phyloP scores from a whole-genome alignment of 2,113 vertebrate species.

The Seriola dumerili region DNA sequence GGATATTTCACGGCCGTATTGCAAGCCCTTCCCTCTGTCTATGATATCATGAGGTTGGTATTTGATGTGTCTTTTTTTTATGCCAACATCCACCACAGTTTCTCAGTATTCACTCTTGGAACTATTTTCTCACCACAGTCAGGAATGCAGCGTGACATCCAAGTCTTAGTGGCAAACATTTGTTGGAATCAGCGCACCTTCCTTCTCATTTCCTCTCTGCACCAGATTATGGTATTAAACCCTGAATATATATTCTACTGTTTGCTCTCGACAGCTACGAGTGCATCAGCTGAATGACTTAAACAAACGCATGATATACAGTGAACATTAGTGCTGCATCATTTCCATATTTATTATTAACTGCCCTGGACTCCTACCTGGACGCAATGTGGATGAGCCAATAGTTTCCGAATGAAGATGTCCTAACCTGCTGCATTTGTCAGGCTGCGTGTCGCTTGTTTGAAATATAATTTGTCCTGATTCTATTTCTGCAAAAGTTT shows the following conservation, averaged over 20 bases:
- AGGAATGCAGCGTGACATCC: constrained; percentile 46
- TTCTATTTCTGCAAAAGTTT: too few species aligned
- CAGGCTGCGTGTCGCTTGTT: too few species aligned
- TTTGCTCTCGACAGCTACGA: neutral
- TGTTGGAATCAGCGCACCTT: constrained; percentile 14
- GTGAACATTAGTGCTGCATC: neutral
- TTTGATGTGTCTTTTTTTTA: neutral
- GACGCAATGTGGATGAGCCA: too few species aligned
- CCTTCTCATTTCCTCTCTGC: neutral
- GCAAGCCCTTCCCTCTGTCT: neutral
- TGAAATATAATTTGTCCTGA: too few species aligned
- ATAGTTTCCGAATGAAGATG: too few species aligned
- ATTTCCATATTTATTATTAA: neutral
- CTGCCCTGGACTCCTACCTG: too few species aligned
- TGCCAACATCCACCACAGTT: neutral
- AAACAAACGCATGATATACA: neutral
- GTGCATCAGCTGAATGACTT: neutral
- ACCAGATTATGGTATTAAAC: neutral
- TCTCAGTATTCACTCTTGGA: constrained; percentile 18
- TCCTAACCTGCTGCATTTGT: too few species aligned
- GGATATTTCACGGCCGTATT: neutral
- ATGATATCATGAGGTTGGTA: neutral
- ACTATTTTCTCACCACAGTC: constrained; percentile 41
- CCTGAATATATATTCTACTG: too few species aligned
- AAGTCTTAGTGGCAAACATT: constrained; percentile 36